Base-by-base conservation (phyloP, 2,113 vertebrate species). In the Sciurus niger region DNA sequence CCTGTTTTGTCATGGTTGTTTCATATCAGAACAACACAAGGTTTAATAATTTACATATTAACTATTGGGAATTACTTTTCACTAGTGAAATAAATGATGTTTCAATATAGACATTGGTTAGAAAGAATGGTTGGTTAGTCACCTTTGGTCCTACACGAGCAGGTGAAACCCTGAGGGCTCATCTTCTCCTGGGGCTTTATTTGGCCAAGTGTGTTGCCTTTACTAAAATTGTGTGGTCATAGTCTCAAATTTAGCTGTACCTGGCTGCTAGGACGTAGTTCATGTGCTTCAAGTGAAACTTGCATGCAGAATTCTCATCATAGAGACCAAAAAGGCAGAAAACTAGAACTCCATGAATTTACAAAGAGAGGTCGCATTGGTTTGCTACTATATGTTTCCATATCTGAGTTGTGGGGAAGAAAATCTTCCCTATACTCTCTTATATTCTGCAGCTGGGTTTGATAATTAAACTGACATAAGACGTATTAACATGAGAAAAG, bases 51-150 rank as follows among this genome's bases (percentile, higher is more conserved):
- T 90, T 84, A 93, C 60, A 82, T 88, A 65, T 84, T 73, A 92
- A n/a, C 34, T 68, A 90, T 40, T 91, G 30, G 40, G 67, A 94
- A 95, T 96, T 89, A 89, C 55, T 95, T 97, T 94, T 90, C 28
- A 73, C n/a, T 51, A 34, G 53, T 77, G 14, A 94, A 91, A 85
- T 93, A 25, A 96, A 67, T 91, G 40, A 25, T 60, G 74, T 77
- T 96, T 94, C 32, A 70, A 79, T 46, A 78, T 53, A 88, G 37
- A 78, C 4, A 65, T 3, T 79, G 28, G 9, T 70, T 70, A 83
- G 22, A 83, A 82, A 93, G 76, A 91, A 65, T 63, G 24, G 74
- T 40, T 40, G 40, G 40, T 46, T 53, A 63, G 40, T 30, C n/a
- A 60, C 3, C 60, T 89, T 28, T 70, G 24, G 20, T 9, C 10